Percentiles rank a stretch among this genome's conserved stretches.
phyloP scores from a whole-genome alignment of 1,140 invertebrate genomes.

The Neotoxoptera formosana region DNA sequence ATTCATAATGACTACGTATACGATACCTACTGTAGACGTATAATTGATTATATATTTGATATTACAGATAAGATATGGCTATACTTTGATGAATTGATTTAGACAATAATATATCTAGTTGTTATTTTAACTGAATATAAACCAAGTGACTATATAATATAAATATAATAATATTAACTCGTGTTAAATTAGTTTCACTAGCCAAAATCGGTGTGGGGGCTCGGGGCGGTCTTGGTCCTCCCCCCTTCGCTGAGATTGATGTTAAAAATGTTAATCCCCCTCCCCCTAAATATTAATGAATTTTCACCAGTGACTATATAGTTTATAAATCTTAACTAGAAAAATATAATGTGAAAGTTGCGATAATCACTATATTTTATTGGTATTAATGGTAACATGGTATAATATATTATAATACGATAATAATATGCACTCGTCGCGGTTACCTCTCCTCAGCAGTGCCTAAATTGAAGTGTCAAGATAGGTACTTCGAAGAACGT shows the following conservation, averaged over 20 bases:
- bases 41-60: background rate
- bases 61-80: background rate
- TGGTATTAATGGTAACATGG: background rate
- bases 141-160: background rate
- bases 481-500: background rate
- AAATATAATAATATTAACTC: too few relatives aligned
- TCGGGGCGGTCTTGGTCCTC: too few relatives aligned
- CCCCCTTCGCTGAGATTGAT: too few relatives aligned
- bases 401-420: background rate
- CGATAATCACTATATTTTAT: background rate
- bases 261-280: too few relatives aligned
- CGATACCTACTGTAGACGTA: background rate
- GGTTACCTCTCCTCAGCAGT: background rate
- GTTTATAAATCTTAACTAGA: background rate
- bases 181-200: background rate
- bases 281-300: too few relatives aligned
- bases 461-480: conserved; percentile 4
- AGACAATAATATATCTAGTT: too few relatives aligned
- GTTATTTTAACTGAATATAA: background rate
- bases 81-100: background rate
- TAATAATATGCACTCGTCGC: background rate
- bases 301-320: too few relatives aligned
- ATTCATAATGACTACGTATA: background rate
- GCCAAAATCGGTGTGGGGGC: too few relatives aligned
- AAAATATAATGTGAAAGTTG: background rate